Conservation (phyloP, 2,888 invertebrate species). For the Ernsta delagoae region DNA sequence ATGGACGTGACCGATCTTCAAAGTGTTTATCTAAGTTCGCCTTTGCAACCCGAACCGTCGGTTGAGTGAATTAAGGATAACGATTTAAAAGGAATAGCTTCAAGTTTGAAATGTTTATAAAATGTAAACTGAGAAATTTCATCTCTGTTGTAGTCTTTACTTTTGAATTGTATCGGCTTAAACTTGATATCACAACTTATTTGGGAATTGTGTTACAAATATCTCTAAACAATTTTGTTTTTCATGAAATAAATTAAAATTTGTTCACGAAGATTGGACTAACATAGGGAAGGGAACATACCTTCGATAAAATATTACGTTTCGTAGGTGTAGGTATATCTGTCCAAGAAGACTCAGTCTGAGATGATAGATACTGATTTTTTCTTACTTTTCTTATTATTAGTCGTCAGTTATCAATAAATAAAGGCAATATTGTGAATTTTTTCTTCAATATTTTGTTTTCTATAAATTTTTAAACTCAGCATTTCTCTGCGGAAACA, state of each 20-base stretch:
- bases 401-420: too few species aligned
- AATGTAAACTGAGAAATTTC: not conserved
- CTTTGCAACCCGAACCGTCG: slow-evolving; percentile 24
- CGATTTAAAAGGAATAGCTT: slow-evolving; percentile 16
- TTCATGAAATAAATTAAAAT: not conserved
- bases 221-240: not conserved
- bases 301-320: too few species aligned
- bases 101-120: slow-evolving; percentile 8
- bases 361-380: too few species aligned
- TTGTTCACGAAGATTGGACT: not conserved
- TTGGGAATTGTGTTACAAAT: not conserved
- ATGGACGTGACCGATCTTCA: slow-evolving; percentile 4
- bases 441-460: too few species aligned
- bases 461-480: too few species aligned
- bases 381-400: too few species aligned
- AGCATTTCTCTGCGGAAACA: too few species aligned
- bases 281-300: too few species aligned
- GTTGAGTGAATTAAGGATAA: slow-evolving; percentile 9
- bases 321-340: too few species aligned
- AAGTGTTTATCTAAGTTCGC: slow-evolving; percentile 24
- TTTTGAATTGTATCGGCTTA: slow-evolving; percentile 3
- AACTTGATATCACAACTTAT: not conserved
- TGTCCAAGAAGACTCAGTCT: too few species aligned
- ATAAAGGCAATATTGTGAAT: too few species aligned
- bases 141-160: not conserved